Evolutionary conservation across 2,888 invertebrate species (phyloP), one percentile per base, ranked within the genome.

Genomic region (Parascotia fuliginaria): DNA sequence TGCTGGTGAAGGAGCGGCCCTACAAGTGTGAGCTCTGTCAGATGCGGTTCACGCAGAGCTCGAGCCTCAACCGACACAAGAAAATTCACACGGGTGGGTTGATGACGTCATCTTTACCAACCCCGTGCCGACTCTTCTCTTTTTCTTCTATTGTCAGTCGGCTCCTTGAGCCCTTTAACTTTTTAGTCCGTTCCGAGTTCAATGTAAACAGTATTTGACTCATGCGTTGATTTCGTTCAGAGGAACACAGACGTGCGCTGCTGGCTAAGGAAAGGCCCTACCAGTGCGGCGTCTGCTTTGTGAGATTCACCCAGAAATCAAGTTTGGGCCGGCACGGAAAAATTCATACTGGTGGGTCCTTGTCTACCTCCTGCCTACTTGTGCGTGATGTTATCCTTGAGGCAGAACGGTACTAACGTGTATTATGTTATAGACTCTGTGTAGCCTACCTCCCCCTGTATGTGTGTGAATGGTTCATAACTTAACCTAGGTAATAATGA

Each of bases 41-140:
- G 83, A 95, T 95, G 88, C 93, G 94, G 85, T 95, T 95, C 87
- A 95, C 94, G 77, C 95, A 95, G 88, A 95, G 95, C 85, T 94
- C 94, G 89, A 95, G 95, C 82, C 92, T 95, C 77, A 95, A 95
- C 87, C 93, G 95, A 74, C 95, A 95, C 89, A 95, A 94, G 88
- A 93, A 95, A 81, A 94, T 95, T 70, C 95, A 95, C 79, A 95
- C 95, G 79, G 93, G 93, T 93, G 89, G 86, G 93, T 92, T 82
- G 61, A 74, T 70, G 39, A 51, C 40, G 44, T 50, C 50, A 67
- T 75, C 69, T 75, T 73, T 67, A 71, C 74, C 79, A 69, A 77
- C 74, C 76, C 77, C 74, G 75, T 72, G 79, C 73, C 78, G 72
- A 68, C 69, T 70, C 68, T 65, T 59, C 69, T 70, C 67, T 65